Percentiles rank a stretch among this genome's conserved stretches.
Conservation (phyloP, 2,888 invertebrate species). For the Clostera curtula region DNA sequence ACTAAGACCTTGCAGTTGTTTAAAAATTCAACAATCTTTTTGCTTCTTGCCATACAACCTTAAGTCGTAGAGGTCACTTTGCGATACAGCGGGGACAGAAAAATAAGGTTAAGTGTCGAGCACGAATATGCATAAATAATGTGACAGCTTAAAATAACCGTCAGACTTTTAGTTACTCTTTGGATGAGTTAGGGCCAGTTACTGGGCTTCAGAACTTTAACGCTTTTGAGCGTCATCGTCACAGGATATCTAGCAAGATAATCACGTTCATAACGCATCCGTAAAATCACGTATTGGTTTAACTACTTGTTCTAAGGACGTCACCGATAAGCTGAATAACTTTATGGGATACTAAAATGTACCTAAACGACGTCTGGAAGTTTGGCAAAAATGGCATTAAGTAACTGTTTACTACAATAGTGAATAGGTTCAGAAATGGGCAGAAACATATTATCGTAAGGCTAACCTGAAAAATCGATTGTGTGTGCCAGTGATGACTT, state of each 20-base stretch:
- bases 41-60: neutral
- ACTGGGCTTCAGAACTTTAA: too few relatives aligned
- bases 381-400: neutral
- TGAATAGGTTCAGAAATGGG: too few relatives aligned
- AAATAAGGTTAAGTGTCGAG: neutral
- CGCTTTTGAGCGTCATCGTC: too few relatives aligned
- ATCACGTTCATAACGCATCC: neutral
- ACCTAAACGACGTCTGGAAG: neutral
- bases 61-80: neutral
- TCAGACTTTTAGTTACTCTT: neutral
- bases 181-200: too few relatives aligned
- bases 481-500: too few relatives aligned
- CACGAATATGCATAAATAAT: neutral
- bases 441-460: too few relatives aligned
- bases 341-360: neutral
- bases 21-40: constrained; percentile 1
- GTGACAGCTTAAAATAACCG: neutral
- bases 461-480: too few relatives aligned
- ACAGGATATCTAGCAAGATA: neutral
- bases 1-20: neutral
- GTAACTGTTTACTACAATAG: neutral
- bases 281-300: constrained; percentile 1
- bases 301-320: neutral
- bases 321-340: neutral
- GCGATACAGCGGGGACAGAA: neutral